phyloP scores from a whole-genome alignment of 2,113 vertebrate species.

The Centropristis striata region DNA sequence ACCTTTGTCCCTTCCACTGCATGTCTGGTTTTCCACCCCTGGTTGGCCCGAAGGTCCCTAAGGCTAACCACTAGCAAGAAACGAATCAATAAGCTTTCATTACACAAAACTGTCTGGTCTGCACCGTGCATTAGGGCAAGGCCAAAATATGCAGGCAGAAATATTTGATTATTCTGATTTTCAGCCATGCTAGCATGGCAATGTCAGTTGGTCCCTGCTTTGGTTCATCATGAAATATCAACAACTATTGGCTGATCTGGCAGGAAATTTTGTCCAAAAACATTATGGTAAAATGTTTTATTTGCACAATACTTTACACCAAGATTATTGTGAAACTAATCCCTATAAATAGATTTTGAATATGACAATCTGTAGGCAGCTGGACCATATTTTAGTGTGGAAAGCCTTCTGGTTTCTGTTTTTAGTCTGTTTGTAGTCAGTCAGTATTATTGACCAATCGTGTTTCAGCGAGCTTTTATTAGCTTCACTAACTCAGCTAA shows the following conservation, averaged over 20 bases:
- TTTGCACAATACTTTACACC: neutral
- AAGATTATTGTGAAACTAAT: neutral
- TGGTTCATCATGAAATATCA: neutral
- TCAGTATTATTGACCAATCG: no score
- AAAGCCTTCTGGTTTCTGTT: no score
- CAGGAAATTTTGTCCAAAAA: neutral
- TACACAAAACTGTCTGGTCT: slow-evolving; percentile 74
- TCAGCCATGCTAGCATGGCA: neutral
- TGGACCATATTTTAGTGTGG: no score
- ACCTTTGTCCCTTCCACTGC: slow-evolving; percentile 72
- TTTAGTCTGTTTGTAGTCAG: no score
- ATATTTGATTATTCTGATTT: slow-evolving; percentile 26
- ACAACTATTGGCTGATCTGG: neutral
- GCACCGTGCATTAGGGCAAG: slow-evolving; percentile 59
- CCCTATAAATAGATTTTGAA: no score
- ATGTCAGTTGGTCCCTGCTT: neutral
- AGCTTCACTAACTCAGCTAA: no score
- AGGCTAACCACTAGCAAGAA: slow-evolving; percentile 73
- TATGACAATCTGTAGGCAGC: no score
- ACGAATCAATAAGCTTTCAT: slow-evolving; percentile 78
- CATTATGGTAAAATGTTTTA: neutral
- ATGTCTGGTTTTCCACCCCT: slow-evolving; percentile 79
- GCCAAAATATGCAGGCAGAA: slow-evolving; percentile 20
- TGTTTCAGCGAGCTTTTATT: no score
- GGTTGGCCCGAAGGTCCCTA: slow-evolving; percentile 68